A percentile compares a stretch with the other conserved stretches of the same genome.
These are phyloP conservation scores for Oreochromis tanganicae DNA, from an alignment of 2,113 vertebrate species.

Conservation along the genomic window DNA sequence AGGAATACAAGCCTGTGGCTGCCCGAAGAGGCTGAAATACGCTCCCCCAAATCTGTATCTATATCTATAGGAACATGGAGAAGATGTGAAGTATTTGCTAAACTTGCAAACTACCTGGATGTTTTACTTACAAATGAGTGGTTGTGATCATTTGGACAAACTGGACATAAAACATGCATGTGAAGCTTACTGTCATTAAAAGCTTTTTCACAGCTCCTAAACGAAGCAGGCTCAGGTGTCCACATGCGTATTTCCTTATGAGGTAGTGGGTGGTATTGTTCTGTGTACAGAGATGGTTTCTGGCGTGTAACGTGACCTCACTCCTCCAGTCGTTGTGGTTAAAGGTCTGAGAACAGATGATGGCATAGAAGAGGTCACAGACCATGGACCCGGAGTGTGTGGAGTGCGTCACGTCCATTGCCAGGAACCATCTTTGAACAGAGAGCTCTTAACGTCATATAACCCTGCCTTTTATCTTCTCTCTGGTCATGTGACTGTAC, in stretches of 20 bases:
- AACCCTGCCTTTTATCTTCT: background rate
- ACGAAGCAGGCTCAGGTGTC: background rate
- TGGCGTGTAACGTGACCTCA: background rate
- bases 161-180: background rate
- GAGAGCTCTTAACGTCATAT: background rate
- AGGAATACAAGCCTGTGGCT: background rate
- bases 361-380: background rate
- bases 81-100: background rate
- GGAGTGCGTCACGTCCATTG: background rate
- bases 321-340: background rate
- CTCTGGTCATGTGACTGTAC: background rate
- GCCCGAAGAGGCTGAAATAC: rapidly evolving
- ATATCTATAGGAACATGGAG: background rate
- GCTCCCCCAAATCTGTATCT: rapidly evolving
- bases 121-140: background rate
- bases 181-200: background rate
- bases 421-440: background rate
- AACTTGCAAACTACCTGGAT: background rate
- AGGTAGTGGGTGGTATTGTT: background rate
- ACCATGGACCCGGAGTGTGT: rapidly evolving
- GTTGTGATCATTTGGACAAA: background rate
- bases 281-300: background rate
- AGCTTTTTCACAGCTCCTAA: background rate
- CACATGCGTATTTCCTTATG: background rate
- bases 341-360: background rate